These are phyloP conservation scores for Syngnathus typhle DNA, from an alignment of 2,113 vertebrate species.

Conservation along the genomic window DNA sequence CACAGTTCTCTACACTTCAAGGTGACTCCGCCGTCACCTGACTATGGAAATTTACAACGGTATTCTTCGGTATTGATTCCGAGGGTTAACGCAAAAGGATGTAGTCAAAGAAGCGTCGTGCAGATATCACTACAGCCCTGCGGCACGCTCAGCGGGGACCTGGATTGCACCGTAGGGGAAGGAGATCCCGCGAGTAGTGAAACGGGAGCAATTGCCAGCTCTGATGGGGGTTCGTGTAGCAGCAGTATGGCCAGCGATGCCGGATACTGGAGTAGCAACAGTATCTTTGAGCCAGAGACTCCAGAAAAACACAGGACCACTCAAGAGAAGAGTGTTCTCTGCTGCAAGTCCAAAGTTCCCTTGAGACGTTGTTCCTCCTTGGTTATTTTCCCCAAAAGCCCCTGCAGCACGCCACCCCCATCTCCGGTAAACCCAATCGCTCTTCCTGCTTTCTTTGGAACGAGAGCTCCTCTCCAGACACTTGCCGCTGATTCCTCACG, in stretches of 20 bases:
- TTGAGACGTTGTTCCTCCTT: conserved; percentile 89
- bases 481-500: conserved; percentile 64
- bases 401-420: conserved; percentile 81
- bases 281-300: conserved; percentile 77
- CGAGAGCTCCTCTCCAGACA: conserved; percentile 64
- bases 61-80: conserved; percentile 70
- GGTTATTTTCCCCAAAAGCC: conserved; percentile 89
- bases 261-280: conserved; percentile 71
- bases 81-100: conserved; percentile 62
- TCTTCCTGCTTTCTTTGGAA: conserved; percentile 54
- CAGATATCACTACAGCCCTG: conserved; percentile 84
- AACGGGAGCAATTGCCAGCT: conserved; percentile 48
- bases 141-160: conserved; percentile 57
- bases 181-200: conserved; percentile 49
- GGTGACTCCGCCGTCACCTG: conserved; percentile 75
- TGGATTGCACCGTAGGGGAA: conserved; percentile 51
- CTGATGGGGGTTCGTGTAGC: conserved; percentile 77
- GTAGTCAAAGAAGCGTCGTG: conserved; percentile 78
- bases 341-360: conserved; percentile 71
- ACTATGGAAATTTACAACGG: conserved; percentile 64
- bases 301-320: conserved; percentile 63
- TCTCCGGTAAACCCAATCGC: conserved; percentile 75
- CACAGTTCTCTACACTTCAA: conserved; percentile 75
- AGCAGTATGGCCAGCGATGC: conserved; percentile 73
- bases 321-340: conserved; percentile 54